Evolutionary conservation across 2,113 vertebrate species (phyloP), one percentile per base, ranked within the genome.

Genomic region (Cynoglossus semilaevis): DNA sequence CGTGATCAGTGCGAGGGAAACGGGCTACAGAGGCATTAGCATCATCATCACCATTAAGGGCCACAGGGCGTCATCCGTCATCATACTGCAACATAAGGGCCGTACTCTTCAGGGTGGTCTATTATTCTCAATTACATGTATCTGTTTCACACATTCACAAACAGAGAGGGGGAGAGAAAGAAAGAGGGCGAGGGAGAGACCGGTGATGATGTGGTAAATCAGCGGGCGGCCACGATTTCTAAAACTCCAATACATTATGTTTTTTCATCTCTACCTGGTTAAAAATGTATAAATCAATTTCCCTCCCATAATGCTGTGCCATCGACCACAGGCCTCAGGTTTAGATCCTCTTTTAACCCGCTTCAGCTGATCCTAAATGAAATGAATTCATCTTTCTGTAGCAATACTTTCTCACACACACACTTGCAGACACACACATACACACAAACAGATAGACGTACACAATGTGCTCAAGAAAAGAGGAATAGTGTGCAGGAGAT

Each of bases 251-350:
- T 72, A 70, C 51, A 57, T 76, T 70, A 71, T 76, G 63, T 75
- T 77, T 76, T 76, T 83, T 76, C 67, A 77, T 80, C 63, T 70
- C 53, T 56, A 73, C 58, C 66, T 79, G 74, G 52, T 85, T 85
- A 84, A 85, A 85, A 82, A 80, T 82, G 67, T 80, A 81, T 84
- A 76, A 61, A 83, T 82, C 81, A 72, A 79, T 83, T 73, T 82
- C 50, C 59, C 48, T 74, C 43, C 38, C 34, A 64, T 82, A 79
- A 76, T 83, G 50, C 61, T 60, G 49, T 22, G 2, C 43, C 36
- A 79, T 72, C 35, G 34, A 74, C 63, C 52, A 49, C 12, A 45
- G 29, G 14, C 58, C 18, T 56, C 57, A 29, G 57, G 51, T 76
- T 7, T 15, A 54, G 67, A 36, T 60, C 49, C 45, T 11, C 9